Evolutionary conservation across 1,140 invertebrate species (phyloP).

Genomic region (Neodiprion virginianus): DNA sequence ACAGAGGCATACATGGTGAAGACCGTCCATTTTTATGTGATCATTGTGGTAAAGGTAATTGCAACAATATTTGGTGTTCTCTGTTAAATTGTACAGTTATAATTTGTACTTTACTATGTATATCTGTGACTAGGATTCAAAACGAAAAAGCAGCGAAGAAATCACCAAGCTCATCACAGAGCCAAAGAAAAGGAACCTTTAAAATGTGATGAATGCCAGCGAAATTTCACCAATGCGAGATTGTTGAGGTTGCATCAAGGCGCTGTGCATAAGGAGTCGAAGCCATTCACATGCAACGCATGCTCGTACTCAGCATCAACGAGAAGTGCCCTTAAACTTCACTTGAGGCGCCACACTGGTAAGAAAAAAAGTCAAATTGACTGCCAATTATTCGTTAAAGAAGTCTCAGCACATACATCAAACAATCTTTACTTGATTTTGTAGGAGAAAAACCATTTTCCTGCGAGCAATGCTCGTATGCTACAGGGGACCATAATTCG

Average conservation of each 20-base stretch:
- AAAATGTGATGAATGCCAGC: constrained; percentile 63
- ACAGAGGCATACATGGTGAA: constrained; percentile 54
- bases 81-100: background rate
- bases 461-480: constrained; percentile 69
- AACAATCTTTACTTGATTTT: constrained; percentile 16
- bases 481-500: constrained; percentile 70
- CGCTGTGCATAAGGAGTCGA: constrained; percentile 64
- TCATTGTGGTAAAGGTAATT: constrained; percentile 59
- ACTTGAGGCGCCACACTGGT: constrained; percentile 65
- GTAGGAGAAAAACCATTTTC: constrained; percentile 70
- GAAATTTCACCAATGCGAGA: constrained; percentile 62
- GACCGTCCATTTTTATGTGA: constrained; percentile 61
- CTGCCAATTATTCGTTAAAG: constrained; percentile 13
- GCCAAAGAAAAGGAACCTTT: constrained; percentile 34
- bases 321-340: constrained; percentile 59
- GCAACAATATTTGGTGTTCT: background rate
- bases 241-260: constrained; percentile 65
- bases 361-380: constrained; percentile 10
- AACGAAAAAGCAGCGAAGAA: constrained; percentile 60
- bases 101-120: background rate
- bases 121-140: constrained; percentile 49
- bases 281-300: constrained; percentile 62
- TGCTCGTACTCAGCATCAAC: constrained; percentile 63
- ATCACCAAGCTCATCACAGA: constrained; percentile 42
- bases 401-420: background rate